Evolutionary conservation across 2,888 invertebrate species (phyloP).

Genomic region (Cheilosia urbana): DNA sequence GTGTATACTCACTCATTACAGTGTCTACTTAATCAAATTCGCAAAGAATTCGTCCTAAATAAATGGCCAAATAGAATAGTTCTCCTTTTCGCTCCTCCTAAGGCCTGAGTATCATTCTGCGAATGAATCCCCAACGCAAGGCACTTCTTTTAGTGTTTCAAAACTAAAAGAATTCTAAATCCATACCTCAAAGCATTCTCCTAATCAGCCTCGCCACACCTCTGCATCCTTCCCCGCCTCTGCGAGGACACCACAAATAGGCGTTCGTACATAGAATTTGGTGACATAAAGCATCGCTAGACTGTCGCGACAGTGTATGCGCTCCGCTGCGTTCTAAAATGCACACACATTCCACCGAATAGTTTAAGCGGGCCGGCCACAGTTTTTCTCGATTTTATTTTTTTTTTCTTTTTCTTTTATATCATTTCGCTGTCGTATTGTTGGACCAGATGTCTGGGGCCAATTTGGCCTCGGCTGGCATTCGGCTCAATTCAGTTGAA

Average conservation of each 20-base stretch:
- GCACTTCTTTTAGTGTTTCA: conserved; percentile 42
- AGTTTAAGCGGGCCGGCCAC: conserved; percentile 58
- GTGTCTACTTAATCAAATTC: too few species aligned
- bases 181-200: conserved; percentile 68
- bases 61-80: conserved; percentile 2
- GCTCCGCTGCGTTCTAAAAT: conserved; percentile 71
- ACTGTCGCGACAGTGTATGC: conserved; percentile 75
- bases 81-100: background rate
- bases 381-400: background rate
- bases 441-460: conserved; percentile 75
- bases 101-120: conserved; percentile 21
- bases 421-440: conserved; percentile 55
- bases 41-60: conserved; percentile 26
- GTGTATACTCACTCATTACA: too few species aligned
- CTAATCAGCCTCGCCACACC: conserved; percentile 50
- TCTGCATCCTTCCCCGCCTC: background rate
- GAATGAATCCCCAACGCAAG: conserved; percentile 64
- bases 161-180: conserved; percentile 52
- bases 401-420: background rate
- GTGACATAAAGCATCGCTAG: conserved; percentile 67
- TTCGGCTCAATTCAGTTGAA: conserved; percentile 74
- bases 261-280: conserved; percentile 66
- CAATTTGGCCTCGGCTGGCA: conserved; percentile 74
- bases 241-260: conserved; percentile 48
- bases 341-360: conserved; percentile 66